These are phyloP conservation scores for Epinephelus malabaricus DNA, from an alignment of 2,797 vertebrate genomes.

Conservation along the genomic window DNA sequence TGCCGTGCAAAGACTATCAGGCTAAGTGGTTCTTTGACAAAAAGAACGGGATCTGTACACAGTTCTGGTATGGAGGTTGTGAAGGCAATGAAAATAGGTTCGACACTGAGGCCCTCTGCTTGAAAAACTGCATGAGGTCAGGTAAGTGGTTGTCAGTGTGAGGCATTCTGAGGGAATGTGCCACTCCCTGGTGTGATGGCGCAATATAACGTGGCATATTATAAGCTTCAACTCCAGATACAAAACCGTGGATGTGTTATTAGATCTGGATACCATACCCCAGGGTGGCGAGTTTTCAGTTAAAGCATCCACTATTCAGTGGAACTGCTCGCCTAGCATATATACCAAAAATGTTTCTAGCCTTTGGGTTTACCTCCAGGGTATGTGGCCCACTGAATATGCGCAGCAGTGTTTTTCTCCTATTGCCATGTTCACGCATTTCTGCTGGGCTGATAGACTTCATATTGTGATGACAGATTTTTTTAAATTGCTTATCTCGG, in stretches of 20 bases:
- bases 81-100: conserved; percentile 92
- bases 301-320: no score
- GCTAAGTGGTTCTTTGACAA: conserved; percentile 93
- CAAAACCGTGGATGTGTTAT: neutral
- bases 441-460: no score
- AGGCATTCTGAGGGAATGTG: conserved; percentile 19
- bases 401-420: no score
- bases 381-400: no score
- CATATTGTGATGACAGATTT: no score
- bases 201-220: neutral
- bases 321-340: no score
- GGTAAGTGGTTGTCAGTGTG: conserved; percentile 80
- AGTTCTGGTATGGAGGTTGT: conserved; percentile 92
- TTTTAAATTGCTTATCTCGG: no score
- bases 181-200: conserved; percentile 1
- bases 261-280: no score
- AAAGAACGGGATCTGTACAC: conserved; percentile 90
- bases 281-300: no score
- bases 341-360: no score
- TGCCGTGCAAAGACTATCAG: conserved; percentile 90
- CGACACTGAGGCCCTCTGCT: conserved; percentile 88
- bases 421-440: no score
- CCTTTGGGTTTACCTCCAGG: no score
- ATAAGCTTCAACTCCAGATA: conserved; percentile 6
- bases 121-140: conserved; percentile 85